phyloP scores from a whole-genome alignment of 2,797 vertebrate species.

The Phrynocephalus guinanensis region DNA sequence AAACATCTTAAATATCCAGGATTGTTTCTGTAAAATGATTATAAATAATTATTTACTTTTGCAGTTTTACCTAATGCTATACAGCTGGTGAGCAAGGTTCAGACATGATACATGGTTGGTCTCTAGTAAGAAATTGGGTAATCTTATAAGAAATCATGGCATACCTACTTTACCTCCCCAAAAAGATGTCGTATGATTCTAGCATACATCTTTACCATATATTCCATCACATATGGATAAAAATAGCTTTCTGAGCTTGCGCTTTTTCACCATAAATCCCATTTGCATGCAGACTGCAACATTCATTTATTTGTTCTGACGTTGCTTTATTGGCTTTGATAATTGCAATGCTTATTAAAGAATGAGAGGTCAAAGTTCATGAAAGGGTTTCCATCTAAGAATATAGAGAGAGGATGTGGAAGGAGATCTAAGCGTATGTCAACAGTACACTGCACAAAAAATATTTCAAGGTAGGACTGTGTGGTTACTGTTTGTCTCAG shows the following conservation, averaged over 20 bases:
- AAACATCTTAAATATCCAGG: slow-evolving; percentile 14
- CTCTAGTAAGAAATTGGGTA: slow-evolving; percentile 62
- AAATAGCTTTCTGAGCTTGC: slow-evolving; percentile 47
- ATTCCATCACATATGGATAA: slow-evolving; percentile 6
- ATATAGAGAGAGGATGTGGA: slow-evolving; percentile 22
- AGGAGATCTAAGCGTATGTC: slow-evolving; percentile 27
- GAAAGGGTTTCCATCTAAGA: slow-evolving; percentile 52
- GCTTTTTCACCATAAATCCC: slow-evolving; percentile 60
- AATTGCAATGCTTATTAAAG: slow-evolving; percentile 53
- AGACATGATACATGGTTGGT: slow-evolving; percentile 63
- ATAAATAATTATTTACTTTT: slow-evolving; percentile 72
- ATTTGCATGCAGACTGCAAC: slow-evolving; percentile 60
- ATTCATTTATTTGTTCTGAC: slow-evolving; percentile 57
- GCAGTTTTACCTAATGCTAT: slow-evolving; percentile 68
- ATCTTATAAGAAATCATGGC: slow-evolving; percentile 49
- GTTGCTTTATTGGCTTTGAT: slow-evolving; percentile 59
- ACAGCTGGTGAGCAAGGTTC: slow-evolving; percentile 66
- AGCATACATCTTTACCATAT: slow-evolving; percentile 40
- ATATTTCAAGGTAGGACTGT: neutral
- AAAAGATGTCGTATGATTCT: slow-evolving; percentile 17
- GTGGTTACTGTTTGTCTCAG: neutral
- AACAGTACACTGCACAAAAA: neutral
- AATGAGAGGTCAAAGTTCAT: slow-evolving; percentile 52
- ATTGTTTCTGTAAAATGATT: slow-evolving; percentile 55
- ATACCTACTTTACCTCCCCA: slow-evolving; percentile 33